Evolutionary conservation across 2,797 vertebrate genomes (phyloP).

Genomic region (Platalea minor): DNA sequence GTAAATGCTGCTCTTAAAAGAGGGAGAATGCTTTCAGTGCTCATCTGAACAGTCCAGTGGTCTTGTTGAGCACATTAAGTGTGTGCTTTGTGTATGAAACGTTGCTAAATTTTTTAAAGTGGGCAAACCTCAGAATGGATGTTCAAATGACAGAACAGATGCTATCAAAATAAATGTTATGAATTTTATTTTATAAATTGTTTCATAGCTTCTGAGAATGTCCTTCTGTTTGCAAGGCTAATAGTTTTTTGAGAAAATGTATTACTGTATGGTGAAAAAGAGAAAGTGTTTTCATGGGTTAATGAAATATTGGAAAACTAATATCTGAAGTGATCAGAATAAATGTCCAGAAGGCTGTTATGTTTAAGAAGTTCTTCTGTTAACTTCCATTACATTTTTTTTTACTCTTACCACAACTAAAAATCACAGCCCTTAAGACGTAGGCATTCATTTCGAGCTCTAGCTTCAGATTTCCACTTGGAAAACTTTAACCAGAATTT

Average conservation of each 20-base stretch:
- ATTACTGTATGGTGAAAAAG: not conserved
- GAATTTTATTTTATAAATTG: not conserved
- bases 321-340: not conserved
- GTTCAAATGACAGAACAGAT: not conserved
- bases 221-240: not conserved
- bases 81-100: not conserved
- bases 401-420: not conserved
- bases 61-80: not conserved
- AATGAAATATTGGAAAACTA: not conserved
- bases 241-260: not conserved
- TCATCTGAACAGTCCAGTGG: not conserved
- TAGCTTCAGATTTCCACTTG: not conserved
- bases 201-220: not conserved
- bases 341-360: not conserved
- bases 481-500: not conserved
- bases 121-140: not conserved
- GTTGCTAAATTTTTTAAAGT: not conserved
- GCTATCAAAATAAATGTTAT: not conserved
- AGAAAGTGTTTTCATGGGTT: not conserved
- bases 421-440: not conserved
- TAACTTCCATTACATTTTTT: not conserved
- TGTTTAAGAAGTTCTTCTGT: not conserved
- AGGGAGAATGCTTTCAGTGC: not conserved
- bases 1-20: not conserved
- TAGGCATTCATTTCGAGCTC: not conserved